phyloP scores from a whole-genome alignment of 2,888 invertebrate genomes.

The Fragum sueziense region DNA sequence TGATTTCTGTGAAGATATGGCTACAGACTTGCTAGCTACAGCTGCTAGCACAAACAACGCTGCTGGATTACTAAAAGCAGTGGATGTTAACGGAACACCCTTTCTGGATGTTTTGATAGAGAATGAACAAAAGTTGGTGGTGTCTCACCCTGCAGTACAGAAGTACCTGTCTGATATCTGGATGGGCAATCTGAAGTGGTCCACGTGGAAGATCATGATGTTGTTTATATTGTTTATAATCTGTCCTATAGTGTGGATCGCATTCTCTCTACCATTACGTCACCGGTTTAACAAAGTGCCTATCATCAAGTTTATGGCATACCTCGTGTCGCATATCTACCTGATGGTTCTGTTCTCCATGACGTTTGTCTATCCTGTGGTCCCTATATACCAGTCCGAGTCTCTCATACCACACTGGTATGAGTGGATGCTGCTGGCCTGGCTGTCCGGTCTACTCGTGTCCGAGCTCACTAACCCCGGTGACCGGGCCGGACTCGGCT shows the following conservation, averaged over 20 bases:
- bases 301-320: slow-evolving; percentile 99
- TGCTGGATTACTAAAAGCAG: slow-evolving; percentile 95
- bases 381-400: slow-evolving; percentile 80
- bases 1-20: slow-evolving; percentile 98
- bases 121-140: slow-evolving; percentile 96
- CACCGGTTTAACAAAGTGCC: slow-evolving; percentile 99
- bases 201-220: slow-evolving; percentile 95
- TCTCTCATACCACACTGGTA: slow-evolving; percentile 94
- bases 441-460: slow-evolving; percentile 96
- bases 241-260: slow-evolving; percentile 97
- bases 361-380: slow-evolving; percentile 84
- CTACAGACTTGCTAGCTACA: slow-evolving; percentile 95
- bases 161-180: slow-evolving; percentile 97
- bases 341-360: slow-evolving; percentile 96
- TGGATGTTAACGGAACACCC: slow-evolving; percentile 96
- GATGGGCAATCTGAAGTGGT: slow-evolving; percentile 98
- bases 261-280: slow-evolving; percentile 96
- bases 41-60: slow-evolving; percentile 97
- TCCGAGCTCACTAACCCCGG: slow-evolving; percentile 99
- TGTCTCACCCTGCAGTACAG: slow-evolving; percentile 98
- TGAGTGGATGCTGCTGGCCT: slow-evolving; percentile 96
- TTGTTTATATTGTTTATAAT: slow-evolving; percentile 91
- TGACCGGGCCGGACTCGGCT: slow-evolving; percentile 97
- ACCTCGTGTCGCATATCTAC: slow-evolving; percentile 98
- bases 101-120: slow-evolving; percentile 98